Percentiles rank a stretch among this genome's conserved stretches.
phyloP scores from a whole-genome alignment of 2,113 vertebrate species.

The Emydura subglobosa region DNA sequence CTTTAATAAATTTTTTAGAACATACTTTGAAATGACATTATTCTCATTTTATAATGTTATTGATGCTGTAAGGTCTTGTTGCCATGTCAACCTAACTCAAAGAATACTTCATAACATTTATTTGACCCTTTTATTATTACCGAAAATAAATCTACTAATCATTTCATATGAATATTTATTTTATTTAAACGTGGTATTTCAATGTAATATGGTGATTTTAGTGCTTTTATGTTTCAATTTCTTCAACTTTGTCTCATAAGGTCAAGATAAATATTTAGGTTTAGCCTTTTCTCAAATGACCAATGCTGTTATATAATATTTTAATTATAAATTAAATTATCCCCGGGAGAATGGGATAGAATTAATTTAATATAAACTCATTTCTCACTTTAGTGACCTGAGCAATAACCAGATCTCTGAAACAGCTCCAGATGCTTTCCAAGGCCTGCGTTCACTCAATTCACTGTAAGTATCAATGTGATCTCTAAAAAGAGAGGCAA shows the following conservation, averaged over 20 bases:
- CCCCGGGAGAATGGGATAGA: background rate
- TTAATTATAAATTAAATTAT: background rate
- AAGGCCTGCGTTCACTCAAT: slow-evolving; percentile 96
- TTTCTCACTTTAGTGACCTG: slow-evolving; percentile 88
- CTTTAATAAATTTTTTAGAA: background rate
- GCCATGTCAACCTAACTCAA: background rate
- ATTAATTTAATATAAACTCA: slow-evolving; percentile 25
- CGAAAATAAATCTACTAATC: background rate
- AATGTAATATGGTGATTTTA: background rate
- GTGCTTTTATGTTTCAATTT: background rate
- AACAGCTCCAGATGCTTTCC: slow-evolving; percentile 94
- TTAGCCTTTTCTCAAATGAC: background rate
- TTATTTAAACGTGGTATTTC: background rate
- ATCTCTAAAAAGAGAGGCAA: background rate
- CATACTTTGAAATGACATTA: background rate
- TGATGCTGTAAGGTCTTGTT: background rate
- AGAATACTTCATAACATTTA: background rate
- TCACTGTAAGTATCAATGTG: slow-evolving; percentile 90
- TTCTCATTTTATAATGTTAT: background rate
- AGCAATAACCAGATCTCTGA: slow-evolving; percentile 99
- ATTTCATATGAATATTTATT: background rate
- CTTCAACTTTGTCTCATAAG: background rate
- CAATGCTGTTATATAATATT: background rate
- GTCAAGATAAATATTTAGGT: background rate
- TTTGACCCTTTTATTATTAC: background rate